Conservation (phyloP, 2,797 vertebrate species). For the Chiroxiphia lanceolata region DNA sequence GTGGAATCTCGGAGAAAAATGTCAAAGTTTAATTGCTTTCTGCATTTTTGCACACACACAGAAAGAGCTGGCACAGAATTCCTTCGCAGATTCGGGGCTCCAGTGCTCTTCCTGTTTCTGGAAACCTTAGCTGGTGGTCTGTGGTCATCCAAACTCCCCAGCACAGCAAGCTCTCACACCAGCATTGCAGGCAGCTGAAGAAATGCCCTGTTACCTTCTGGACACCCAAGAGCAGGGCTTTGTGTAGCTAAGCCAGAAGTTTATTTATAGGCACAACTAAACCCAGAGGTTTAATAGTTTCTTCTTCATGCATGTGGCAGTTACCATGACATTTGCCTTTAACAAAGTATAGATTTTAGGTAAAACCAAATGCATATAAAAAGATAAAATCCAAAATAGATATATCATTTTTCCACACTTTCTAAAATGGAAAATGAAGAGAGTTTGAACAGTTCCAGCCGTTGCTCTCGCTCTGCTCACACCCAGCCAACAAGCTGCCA, state of each 20-base stretch:
- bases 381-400: neutral
- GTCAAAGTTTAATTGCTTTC: conserved; percentile 31
- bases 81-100: neutral
- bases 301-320: neutral
- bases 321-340: neutral
- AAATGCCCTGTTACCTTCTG: neutral
- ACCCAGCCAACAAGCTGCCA: neutral
- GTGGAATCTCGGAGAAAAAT: neutral
- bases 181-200: neutral
- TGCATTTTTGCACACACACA: neutral
- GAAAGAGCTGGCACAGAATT: conserved; percentile 1
- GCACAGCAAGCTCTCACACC: neutral
- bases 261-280: neutral
- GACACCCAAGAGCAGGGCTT: neutral
- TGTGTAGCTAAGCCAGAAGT: neutral
- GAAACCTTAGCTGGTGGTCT: neutral
- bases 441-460: neutral
- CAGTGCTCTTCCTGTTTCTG: neutral
- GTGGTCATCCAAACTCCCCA: neutral
- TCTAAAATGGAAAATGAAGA: neutral
- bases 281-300: neutral
- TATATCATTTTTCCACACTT: neutral
- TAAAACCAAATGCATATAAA: neutral
- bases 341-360: neutral
- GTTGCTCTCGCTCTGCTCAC: neutral